Conservation (phyloP, 2,113 vertebrate species). For the Okapia johnstoni region DNA sequence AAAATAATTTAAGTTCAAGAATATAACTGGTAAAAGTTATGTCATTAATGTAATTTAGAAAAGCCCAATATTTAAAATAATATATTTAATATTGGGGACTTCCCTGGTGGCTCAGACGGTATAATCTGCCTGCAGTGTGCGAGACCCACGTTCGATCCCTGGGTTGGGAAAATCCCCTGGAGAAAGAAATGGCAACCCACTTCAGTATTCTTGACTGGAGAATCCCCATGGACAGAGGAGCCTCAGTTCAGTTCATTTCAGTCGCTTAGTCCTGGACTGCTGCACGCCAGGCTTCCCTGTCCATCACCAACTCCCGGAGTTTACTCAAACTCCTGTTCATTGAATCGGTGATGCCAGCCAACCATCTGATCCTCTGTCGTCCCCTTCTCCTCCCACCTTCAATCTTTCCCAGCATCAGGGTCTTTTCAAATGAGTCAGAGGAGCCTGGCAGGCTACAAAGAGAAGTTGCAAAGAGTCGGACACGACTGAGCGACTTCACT, state of each 20-base stretch:
- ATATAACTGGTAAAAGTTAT: neutral
- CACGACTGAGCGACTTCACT: neutral
- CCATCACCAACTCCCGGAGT: neutral
- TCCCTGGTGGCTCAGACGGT: neutral
- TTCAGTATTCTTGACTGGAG: neutral
- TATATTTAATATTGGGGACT: neutral
- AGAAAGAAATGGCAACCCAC: neutral
- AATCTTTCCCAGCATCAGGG: neutral
- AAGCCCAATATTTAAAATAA: neutral
- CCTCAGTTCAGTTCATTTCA: neutral
- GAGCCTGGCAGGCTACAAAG: neutral
- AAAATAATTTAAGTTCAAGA: neutral
- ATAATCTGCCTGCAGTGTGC: neutral
- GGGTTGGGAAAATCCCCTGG: neutral
- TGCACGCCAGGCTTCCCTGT: neutral
- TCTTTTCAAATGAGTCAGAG: neutral
- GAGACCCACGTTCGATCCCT: neutral
- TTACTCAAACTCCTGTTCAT: neutral
- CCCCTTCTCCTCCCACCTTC: neutral
- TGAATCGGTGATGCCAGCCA: neutral
- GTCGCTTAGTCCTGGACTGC: neutral
- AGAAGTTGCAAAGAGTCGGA: neutral
- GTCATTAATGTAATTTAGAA: neutral
- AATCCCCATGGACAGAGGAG: neutral
- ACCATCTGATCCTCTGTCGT: neutral